Percentiles rank a stretch among this genome's conserved stretches.
phyloP scores from a whole-genome alignment of 2,888 invertebrate species.

The Lysandra coridon region DNA sequence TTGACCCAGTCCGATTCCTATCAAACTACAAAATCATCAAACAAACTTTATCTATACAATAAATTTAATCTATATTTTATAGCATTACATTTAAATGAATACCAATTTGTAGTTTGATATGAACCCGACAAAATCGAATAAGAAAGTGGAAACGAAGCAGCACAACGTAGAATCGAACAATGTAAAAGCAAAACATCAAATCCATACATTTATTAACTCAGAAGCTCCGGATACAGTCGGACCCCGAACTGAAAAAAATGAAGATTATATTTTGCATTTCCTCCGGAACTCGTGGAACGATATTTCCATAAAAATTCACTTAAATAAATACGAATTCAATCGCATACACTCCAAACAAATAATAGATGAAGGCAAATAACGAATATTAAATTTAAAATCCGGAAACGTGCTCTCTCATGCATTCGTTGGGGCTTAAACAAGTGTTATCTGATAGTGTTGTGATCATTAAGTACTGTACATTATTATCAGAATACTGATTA shows the following conservation, averaged over 20 bases:
- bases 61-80: no score
- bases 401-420: not conserved
- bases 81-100: no score
- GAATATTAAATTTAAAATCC: constrained; percentile 17
- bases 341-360: not conserved
- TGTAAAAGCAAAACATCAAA: no score
- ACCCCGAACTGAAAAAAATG: not conserved
- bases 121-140: no score
- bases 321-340: constrained; percentile 6
- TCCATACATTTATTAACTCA: not conserved
- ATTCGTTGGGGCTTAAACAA: not conserved
- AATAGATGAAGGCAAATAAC: constrained; percentile 2
- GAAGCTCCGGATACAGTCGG: not conserved
- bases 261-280: not conserved
- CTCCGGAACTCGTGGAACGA: not conserved
- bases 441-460: constrained; percentile 2
- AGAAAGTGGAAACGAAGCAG: no score
- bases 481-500: not conserved
- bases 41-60: no score
- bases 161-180: no score
- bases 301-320: not conserved
- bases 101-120: no score
- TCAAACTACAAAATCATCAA: no score
- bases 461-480: not conserved
- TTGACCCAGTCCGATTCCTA: no score